Conservation (phyloP, 2,797 vertebrate genomes). For the Echeneis naucrates region DNA sequence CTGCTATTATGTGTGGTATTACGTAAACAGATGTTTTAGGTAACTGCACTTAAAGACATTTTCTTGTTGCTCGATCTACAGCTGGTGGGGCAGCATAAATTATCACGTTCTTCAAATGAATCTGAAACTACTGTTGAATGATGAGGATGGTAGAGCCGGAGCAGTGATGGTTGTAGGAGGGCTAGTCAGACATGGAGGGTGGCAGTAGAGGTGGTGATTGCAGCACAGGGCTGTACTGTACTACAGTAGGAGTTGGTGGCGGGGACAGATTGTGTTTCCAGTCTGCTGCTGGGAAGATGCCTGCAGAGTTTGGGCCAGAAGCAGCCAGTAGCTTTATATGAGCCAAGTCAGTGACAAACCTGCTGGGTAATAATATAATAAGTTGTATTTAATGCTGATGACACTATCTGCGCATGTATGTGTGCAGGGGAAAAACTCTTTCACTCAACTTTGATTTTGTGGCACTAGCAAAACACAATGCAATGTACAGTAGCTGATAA, state of each 20-base stretch:
- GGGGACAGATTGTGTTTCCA: slow-evolving; percentile 76
- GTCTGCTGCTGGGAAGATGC: slow-evolving; percentile 61
- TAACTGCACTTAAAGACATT: too few species aligned
- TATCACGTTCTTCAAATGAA: neutral
- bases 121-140: neutral
- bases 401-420: slow-evolving; percentile 2
- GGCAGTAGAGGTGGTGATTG: slow-evolving; percentile 35
- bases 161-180: slow-evolving; percentile 19
- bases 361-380: slow-evolving; percentile 51
- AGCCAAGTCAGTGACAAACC: slow-evolving; percentile 67
- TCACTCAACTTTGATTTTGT: slow-evolving; percentile 22
- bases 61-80: too few species aligned
- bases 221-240: slow-evolving; percentile 31
- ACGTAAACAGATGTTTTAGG: too few species aligned
- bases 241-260: slow-evolving; percentile 38
- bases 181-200: slow-evolving; percentile 23
- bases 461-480: neutral
- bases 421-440: slow-evolving; percentile 7
- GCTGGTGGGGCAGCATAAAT: too few species aligned
- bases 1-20: too few species aligned
- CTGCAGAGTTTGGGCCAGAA: slow-evolving; percentile 48
- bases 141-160: too few species aligned
- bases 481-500: neutral
- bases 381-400: slow-evolving; percentile 29
- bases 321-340: slow-evolving; percentile 38